Evolutionary conservation across 1,140 invertebrate species (phyloP), one percentile per base, ranked within the genome.

Genomic region (Pseudobourletiella spinata): DNA sequence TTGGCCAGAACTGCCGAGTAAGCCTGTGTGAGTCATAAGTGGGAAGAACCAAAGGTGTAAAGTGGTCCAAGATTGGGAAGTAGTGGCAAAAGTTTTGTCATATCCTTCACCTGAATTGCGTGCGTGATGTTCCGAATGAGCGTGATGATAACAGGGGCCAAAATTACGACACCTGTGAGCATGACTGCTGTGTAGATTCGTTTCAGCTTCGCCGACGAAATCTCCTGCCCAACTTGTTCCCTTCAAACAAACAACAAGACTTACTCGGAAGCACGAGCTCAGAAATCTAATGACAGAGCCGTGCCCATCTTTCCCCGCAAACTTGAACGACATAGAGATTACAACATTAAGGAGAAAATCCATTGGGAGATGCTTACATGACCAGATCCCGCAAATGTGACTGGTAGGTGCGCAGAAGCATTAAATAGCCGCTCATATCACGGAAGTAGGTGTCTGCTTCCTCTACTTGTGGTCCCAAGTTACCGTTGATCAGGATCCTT

Each of bases 31-130:
- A 57, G 42, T 29, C n/a, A 24, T 18, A 42, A 6, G n/a, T n/a
- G n/a, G n/a, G n/a, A n/a, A n/a, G n/a, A n/a, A n/a, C n/a, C n/a
- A n/a, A n/a, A n/a, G n/a, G n/a, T n/a, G n/a, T n/a, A n/a, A n/a
- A n/a, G n/a, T n/a, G n/a, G n/a, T n/a, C n/a, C n/a, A n/a, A n/a
- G n/a, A n/a, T n/a, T n/a, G n/a, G n/a, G n/a, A n/a, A n/a, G n/a
- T n/a, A n/a, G n/a, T n/a, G n/a, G n/a, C n/a, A n/a, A n/a, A n/a
- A n/a, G n/a, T n/a, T n/a, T n/a, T n/a, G n/a, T n/a, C n/a, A n/a
- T n/a, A n/a, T n/a, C n/a, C n/a, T n/a, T 57, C 28, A 73, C 72
- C 75, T 81, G 77, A 59, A 81, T 79, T 2, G 79, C 81, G 16
- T 72, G 67, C 0, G 79, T 77, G 1, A 77, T 76, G 57, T 80